These are phyloP conservation scores for Tetropium fuscum DNA, from an alignment of 2,888 invertebrate species.

Conservation along the genomic window DNA sequence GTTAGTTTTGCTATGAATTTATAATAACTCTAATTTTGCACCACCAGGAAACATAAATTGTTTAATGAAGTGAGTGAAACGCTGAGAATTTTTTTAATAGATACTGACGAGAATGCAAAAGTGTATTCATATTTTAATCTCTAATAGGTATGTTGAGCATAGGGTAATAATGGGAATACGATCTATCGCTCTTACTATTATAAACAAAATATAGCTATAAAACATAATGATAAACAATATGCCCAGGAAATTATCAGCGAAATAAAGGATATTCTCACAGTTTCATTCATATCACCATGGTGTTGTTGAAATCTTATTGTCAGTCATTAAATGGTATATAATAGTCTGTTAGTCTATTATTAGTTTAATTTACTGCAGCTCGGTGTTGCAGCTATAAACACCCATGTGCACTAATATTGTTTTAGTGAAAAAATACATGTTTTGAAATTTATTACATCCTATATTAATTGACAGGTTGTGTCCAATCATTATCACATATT, in stretches of 20 bases:
- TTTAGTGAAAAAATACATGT: no score
- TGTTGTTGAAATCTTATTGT: background rate
- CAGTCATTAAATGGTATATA: background rate
- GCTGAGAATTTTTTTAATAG: background rate
- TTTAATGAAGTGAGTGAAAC: no score
- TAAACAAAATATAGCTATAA: slow-evolving; percentile 13
- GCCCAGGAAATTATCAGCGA: background rate
- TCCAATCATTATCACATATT: no score
- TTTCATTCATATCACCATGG: slow-evolving; percentile 12
- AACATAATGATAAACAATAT: slow-evolving; percentile 11
- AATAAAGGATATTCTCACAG: slow-evolving; percentile 15
- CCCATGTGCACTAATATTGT: no score
- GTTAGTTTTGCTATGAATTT: no score
- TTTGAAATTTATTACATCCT: no score
- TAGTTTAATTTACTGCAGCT: no score
- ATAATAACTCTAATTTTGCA: no score
- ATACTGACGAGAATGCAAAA: slow-evolving; percentile 3
- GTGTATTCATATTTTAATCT: slow-evolving; percentile 14
- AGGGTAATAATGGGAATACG: slow-evolving; percentile 9
- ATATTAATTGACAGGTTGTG: no score
- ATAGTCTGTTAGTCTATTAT: background rate
- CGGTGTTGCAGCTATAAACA: no score
- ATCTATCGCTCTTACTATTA: slow-evolving; percentile 3
- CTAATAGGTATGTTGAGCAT: background rate
- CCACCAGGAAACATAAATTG: no score